Evolutionary conservation across 2,113 vertebrate species (phyloP).

Genomic region (Heteronetta atricapilla): DNA sequence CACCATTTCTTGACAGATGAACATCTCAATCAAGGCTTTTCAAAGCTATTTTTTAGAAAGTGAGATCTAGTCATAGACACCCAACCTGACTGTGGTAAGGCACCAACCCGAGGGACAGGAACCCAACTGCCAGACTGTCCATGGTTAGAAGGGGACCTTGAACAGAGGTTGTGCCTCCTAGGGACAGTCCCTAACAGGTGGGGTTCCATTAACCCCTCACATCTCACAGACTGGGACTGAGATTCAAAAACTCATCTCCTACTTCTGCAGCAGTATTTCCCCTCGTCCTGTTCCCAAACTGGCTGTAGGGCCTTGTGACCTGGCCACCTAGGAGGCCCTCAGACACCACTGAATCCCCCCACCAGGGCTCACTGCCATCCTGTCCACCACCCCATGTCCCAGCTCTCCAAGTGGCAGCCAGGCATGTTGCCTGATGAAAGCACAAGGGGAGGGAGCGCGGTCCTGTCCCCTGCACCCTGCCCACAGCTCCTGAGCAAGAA

Average conservation of each 20-base stretch:
- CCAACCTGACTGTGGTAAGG: neutral
- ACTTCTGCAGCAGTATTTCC: neutral
- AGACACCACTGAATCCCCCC: neutral
- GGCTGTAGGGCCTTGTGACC: neutral
- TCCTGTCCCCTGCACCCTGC: neutral
- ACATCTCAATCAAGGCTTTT: neutral
- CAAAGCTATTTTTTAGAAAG: neutral
- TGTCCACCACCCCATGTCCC: accelerated
- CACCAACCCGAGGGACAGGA: accelerated
- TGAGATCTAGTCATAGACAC: neutral
- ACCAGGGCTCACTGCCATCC: neutral
- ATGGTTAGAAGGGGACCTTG: neutral
- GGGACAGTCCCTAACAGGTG: neutral
- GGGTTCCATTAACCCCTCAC: neutral
- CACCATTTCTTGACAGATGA: neutral
- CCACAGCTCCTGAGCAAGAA: neutral
- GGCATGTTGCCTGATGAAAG: neutral
- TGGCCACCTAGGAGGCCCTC: neutral
- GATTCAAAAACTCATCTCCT: neutral
- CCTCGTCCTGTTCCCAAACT: neutral
- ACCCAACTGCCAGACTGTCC: neutral
- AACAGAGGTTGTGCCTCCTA: neutral
- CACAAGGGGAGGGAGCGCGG: neutral
- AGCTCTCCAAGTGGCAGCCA: neutral
- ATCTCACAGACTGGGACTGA: neutral